These are phyloP conservation scores for Protaetia brevitarsis DNA, from an alignment of 1,140 invertebrate species.

Conservation along the genomic window DNA sequence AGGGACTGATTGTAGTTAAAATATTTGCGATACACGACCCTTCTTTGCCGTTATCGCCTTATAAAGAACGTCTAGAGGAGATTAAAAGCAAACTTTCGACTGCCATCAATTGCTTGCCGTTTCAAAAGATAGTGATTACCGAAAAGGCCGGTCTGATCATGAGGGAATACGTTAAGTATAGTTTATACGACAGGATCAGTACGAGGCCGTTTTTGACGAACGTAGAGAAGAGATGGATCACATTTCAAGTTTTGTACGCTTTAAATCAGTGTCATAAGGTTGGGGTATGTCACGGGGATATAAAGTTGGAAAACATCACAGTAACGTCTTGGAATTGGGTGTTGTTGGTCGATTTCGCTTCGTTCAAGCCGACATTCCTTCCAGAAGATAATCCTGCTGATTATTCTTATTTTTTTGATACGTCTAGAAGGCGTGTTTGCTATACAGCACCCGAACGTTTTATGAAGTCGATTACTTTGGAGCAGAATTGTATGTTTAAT, in stretches of 20 bases:
- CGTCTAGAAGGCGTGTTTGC: constrained; percentile 85
- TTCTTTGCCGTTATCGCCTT: constrained; percentile 77
- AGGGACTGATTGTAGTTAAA: constrained; percentile 91
- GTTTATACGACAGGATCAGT: constrained; percentile 96
- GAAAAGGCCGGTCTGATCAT: constrained; percentile 92
- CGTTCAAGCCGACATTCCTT: constrained; percentile 95
- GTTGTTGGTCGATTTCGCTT: constrained; percentile 94
- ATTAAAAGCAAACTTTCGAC: constrained; percentile 77
- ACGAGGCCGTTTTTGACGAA: constrained; percentile 90
- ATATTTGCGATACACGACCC: constrained; percentile 97
- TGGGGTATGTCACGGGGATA: constrained; percentile 95
- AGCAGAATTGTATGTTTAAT: constrained; percentile 50
- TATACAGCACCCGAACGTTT: constrained; percentile 96
- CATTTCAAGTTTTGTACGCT: constrained; percentile 95
- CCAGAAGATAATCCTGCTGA: constrained; percentile 98
- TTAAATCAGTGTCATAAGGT: constrained; percentile 90
- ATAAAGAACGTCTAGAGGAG: constrained; percentile 81
- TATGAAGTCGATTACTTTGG: constrained; percentile 62
- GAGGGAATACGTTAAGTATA: constrained; percentile 94
- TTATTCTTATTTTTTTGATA: constrained; percentile 99
- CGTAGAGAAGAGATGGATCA: constrained; percentile 98
- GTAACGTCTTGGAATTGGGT: constrained; percentile 98
- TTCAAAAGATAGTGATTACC: constrained; percentile 83
- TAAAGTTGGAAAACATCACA: constrained; percentile 97
- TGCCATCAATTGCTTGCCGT: constrained; percentile 87